Conservation (phyloP, 2,888 invertebrate genomes). For the Lottia gigantea region DNA sequence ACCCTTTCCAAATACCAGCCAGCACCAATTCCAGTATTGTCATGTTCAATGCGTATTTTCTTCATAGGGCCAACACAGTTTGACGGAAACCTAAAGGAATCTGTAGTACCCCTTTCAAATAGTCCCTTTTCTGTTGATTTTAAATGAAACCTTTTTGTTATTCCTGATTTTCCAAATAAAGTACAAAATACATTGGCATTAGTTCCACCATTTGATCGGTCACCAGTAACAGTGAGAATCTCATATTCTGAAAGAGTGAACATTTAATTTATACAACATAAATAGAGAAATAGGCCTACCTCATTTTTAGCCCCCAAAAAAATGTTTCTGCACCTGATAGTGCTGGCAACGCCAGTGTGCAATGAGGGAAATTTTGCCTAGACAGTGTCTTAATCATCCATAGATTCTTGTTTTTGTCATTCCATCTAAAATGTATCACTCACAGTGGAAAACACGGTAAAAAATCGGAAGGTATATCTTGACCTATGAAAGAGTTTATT, state of each 20-base stretch:
- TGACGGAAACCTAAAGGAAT: conserved; percentile 60
- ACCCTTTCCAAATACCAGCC: conserved; percentile 68
- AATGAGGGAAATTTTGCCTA: too few relatives aligned
- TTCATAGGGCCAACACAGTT: conserved; percentile 66
- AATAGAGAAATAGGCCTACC: too few relatives aligned
- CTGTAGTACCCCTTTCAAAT: conserved; percentile 57
- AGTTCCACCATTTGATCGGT: conserved; percentile 61
- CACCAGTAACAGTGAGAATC: conserved; percentile 66
- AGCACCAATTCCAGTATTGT: conserved; percentile 65
- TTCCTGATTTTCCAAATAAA: conserved; percentile 63
- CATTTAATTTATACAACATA: neutral
- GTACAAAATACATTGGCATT: conserved; percentile 66
- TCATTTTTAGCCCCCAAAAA: too few relatives aligned
- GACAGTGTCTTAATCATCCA: too few relatives aligned
- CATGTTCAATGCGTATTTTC: conserved; percentile 66
- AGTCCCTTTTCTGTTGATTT: conserved; percentile 47
- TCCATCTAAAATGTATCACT: too few relatives aligned
- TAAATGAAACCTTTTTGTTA: conserved; percentile 60
- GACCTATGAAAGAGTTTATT: too few relatives aligned
- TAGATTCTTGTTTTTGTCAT: too few relatives aligned
- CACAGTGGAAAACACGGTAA: too few relatives aligned
- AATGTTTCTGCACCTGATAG: too few relatives aligned
- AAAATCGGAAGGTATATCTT: too few relatives aligned
- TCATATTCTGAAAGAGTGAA: conserved; percentile 64
- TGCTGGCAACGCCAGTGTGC: too few relatives aligned